Evolutionary conservation across 2,797 vertebrate genomes (phyloP).

Genomic region (Setipinna tenuifilis): DNA sequence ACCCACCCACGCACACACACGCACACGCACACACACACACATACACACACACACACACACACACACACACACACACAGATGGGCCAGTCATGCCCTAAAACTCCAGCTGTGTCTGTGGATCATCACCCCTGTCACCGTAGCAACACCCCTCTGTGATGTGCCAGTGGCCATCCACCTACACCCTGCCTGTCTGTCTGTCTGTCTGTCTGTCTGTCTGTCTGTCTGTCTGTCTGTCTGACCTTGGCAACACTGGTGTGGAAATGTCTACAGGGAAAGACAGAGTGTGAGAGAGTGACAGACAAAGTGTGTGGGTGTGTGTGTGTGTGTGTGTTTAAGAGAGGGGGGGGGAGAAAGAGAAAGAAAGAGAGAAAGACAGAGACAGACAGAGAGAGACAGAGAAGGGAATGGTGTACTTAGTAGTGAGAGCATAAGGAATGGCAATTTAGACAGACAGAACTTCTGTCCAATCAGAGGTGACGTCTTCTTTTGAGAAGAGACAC

Average conservation of each 20-base stretch:
- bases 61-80: neutral
- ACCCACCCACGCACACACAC: neutral
- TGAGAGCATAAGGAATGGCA: neutral
- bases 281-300: neutral
- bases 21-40: neutral
- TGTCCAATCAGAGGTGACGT: too few species aligned
- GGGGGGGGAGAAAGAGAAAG: too few species aligned
- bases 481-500: too few species aligned
- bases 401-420: neutral
- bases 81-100: neutral
- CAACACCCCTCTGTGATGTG: neutral
- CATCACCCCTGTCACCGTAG: slow-evolving; percentile 6
- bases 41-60: neutral
- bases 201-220: neutral
- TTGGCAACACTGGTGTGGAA: neutral
- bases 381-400: neutral
- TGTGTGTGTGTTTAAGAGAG: too few species aligned
- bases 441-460: too few species aligned
- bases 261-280: neutral
- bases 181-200: too few species aligned
- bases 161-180: neutral
- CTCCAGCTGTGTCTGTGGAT: slow-evolving; percentile 20
- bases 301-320: too few species aligned
- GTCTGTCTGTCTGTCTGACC: neutral
- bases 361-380: neutral